Evolutionary conservation across 2,888 invertebrate species (phyloP).

Genomic region (Brachyopa scutellaris): DNA sequence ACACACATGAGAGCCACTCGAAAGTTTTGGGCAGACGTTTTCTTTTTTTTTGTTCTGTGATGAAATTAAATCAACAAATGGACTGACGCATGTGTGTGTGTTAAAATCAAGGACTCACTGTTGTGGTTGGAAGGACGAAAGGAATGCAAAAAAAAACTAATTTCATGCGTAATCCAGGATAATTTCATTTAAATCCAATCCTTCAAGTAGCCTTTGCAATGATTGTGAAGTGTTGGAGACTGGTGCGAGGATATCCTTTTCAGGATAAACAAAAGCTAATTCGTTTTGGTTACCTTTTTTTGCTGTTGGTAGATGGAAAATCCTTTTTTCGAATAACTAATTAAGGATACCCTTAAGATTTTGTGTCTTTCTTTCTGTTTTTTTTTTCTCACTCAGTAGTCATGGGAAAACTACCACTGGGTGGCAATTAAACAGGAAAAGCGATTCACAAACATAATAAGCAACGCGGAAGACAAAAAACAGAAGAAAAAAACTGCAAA

Average conservation of each 20-base stretch:
- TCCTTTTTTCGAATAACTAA: conserved; percentile 66
- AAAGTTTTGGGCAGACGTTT: conserved; percentile 38
- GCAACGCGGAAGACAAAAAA: conserved; percentile 20
- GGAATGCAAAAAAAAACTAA: conserved; percentile 72
- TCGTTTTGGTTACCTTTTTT: conserved; percentile 41
- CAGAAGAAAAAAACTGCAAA: conserved; percentile 32
- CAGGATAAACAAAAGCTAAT: conserved; percentile 70
- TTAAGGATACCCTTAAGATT: conserved; percentile 60
- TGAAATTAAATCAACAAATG: conserved; percentile 56
- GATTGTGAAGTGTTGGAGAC: conserved; percentile 3
- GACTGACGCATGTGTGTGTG: conserved; percentile 4
- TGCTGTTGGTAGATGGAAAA: conserved; percentile 13
- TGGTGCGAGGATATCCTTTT: conserved; percentile 45
- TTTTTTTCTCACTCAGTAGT: conserved; percentile 21
- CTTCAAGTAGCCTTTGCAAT: conserved; percentile 28
- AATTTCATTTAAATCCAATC: conserved; percentile 76
- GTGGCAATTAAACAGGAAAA: conserved; percentile 73
- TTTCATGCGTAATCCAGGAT: conserved; percentile 76
- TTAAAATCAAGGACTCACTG: conserved; percentile 51
- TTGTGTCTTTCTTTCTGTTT: conserved; percentile 13
- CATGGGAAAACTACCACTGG: conserved; percentile 75
- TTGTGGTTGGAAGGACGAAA: neutral
- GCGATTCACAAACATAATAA: conserved; percentile 68
- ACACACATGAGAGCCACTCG: conserved; percentile 42
- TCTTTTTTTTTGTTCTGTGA: too few species aligned